These are phyloP conservation scores for Anthopleura xanthogrammica DNA, from an alignment of 92 coral and sea anemone species.

Conservation along the genomic window DNA sequence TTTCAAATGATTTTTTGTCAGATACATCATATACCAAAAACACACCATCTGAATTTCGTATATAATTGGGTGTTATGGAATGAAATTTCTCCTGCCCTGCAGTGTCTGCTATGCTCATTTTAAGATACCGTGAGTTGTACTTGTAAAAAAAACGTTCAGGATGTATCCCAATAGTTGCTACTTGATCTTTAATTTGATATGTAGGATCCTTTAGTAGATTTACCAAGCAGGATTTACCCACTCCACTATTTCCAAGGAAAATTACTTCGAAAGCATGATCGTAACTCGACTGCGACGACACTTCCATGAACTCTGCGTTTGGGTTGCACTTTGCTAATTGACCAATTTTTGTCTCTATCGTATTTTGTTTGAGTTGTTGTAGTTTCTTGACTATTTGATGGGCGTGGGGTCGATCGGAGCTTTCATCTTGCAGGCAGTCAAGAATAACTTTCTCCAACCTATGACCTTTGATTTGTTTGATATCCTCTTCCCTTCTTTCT, in stretches of 20 bases:
- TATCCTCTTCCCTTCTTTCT: slow-evolving; percentile 56
- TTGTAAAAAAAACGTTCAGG: slow-evolving; percentile 31
- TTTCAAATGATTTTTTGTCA: slow-evolving; percentile 39
- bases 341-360: too few species aligned
- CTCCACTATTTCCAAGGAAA: slow-evolving; percentile 65
- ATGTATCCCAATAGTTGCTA: slow-evolving; percentile 45
- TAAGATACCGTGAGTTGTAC: slow-evolving; percentile 59
- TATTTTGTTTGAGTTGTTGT: neutral
- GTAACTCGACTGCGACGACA: slow-evolving; percentile 32
- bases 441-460: slow-evolving; percentile 50
- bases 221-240: slow-evolving; percentile 74
- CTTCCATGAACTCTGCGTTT: slow-evolving; percentile 21
- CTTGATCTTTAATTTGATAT: slow-evolving; percentile 30
- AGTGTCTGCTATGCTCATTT: slow-evolving; percentile 58
- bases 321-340: too few species aligned
- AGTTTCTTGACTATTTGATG: slow-evolving; percentile 40
- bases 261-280: slow-evolving; percentile 67
- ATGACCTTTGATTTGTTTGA: slow-evolving; percentile 56
- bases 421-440: slow-evolving; percentile 61
- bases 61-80: slow-evolving; percentile 55
- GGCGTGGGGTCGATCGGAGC: slow-evolving; percentile 49
- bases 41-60: slow-evolving; percentile 72
- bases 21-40: slow-evolving; percentile 74
- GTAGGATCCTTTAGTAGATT: slow-evolving; percentile 61
- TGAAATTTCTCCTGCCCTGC: slow-evolving; percentile 74